phyloP scores from a whole-genome alignment of 2,888 invertebrate species.

The Koerneria pararmatus region DNA sequence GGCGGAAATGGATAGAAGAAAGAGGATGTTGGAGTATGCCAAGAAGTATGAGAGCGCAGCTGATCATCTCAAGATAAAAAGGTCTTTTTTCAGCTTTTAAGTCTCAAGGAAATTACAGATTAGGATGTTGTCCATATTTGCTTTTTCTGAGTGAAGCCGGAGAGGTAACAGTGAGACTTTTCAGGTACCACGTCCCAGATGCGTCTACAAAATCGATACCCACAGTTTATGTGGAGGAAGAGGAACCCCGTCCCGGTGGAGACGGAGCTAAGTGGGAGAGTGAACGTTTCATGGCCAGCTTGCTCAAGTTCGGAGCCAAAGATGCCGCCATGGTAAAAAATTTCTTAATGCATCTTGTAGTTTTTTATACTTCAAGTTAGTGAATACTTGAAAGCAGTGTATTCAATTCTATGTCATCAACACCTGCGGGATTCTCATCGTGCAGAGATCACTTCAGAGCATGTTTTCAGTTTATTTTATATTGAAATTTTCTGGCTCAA shows the following conservation, averaged over 20 bases:
- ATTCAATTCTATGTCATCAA: no score
- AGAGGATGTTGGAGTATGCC: slow-evolving; percentile 80
- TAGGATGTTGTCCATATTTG: no score
- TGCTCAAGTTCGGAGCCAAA: slow-evolving; percentile 86
- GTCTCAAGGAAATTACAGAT: not conserved
- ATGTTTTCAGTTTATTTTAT: no score
- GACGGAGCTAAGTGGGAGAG: slow-evolving; percentile 88
- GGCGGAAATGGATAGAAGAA: slow-evolving; percentile 81
- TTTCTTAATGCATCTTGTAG: slow-evolving; percentile 7
- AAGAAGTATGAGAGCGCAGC: slow-evolving; percentile 91
- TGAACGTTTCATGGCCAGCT: slow-evolving; percentile 78
- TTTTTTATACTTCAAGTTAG: not conserved
- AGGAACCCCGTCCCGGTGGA: slow-evolving; percentile 61
- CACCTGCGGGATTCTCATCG: no score
- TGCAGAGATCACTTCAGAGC: no score
- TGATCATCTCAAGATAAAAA: slow-evolving; percentile 83
- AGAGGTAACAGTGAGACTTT: slow-evolving; percentile 3
- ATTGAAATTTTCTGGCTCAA: no score
- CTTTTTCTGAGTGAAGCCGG: no score
- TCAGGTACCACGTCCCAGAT: slow-evolving; percentile 52
- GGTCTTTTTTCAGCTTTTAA: no score
- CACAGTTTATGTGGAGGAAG: slow-evolving; percentile 45
- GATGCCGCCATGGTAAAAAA: slow-evolving; percentile 67
- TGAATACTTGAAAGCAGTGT: not conserved
- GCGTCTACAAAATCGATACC: slow-evolving; percentile 38